phyloP scores from a whole-genome alignment of 2,888 invertebrate genomes.

The Troides helena region DNA sequence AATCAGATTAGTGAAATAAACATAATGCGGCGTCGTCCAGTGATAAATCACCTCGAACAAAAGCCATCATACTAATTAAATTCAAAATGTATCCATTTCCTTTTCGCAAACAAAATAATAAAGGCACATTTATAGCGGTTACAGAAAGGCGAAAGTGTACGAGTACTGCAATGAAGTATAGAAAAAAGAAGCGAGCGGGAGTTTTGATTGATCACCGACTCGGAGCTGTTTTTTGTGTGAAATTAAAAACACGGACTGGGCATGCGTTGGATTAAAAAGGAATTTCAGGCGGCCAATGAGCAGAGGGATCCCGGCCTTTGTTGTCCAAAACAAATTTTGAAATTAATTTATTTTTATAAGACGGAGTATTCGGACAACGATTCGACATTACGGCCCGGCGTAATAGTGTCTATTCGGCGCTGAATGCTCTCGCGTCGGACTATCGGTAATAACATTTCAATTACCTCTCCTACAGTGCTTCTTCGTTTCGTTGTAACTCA shows the following conservation, averaged over 20 bases:
- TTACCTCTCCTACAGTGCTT: constrained; percentile 3
- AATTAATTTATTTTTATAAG: constrained; percentile 65
- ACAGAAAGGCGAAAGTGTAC: constrained; percentile 67
- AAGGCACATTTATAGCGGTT: constrained; percentile 71
- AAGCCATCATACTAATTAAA: constrained; percentile 71
- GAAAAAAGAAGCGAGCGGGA: constrained; percentile 66
- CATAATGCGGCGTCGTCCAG: constrained; percentile 20
- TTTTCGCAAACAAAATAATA: constrained; percentile 73
- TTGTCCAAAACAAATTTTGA: constrained; percentile 59
- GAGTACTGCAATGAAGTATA: constrained; percentile 72
- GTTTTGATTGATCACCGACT: constrained; percentile 79
- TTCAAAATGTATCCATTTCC: constrained; percentile 70
- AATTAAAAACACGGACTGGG: constrained; percentile 76
- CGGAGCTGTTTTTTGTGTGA: constrained; percentile 73
- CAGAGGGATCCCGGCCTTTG: constrained; percentile 57
- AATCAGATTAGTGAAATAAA: constrained; percentile 23
- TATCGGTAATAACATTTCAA: constrained; percentile 14
- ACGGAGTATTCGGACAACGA: constrained; percentile 47
- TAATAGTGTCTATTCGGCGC: constrained; percentile 45
- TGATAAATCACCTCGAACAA: constrained; percentile 48
- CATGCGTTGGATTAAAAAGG: constrained; percentile 75
- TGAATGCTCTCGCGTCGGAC: constrained; percentile 13
- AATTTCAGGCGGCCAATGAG: constrained; percentile 67
- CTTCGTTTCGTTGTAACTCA: constrained; percentile 3
- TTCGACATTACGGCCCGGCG: constrained; percentile 51